Conservation (phyloP, 2,797 vertebrate species). For the Leuciscus waleckii region DNA sequence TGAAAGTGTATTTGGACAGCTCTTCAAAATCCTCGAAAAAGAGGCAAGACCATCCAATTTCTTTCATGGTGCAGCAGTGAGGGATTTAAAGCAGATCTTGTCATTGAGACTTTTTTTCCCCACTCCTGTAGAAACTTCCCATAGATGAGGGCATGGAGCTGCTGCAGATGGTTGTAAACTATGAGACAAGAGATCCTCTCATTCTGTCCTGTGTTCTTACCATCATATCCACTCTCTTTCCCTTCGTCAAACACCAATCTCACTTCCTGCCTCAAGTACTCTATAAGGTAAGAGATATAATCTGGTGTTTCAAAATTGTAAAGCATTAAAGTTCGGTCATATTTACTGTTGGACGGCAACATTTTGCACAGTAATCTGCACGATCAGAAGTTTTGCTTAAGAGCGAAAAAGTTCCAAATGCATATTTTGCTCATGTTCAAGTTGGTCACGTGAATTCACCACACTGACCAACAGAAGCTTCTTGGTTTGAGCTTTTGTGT, state of each 20-base stretch:
- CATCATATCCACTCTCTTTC: slow-evolving; percentile 91
- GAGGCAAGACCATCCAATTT: slow-evolving; percentile 78
- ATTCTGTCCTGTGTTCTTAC: slow-evolving; percentile 94
- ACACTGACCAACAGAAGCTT: too few species aligned
- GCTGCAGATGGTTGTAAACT: slow-evolving; percentile 87
- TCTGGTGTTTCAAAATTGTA: neutral
- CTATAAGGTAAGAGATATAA: slow-evolving; percentile 83
- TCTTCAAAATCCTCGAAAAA: slow-evolving; percentile 86
- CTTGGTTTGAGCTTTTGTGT: too few species aligned
- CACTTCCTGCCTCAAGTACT: slow-evolving; percentile 88
- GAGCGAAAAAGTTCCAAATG: too few species aligned
- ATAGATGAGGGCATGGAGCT: slow-evolving; percentile 89
- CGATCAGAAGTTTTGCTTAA: too few species aligned
- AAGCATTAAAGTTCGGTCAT: neutral
- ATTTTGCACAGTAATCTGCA: slow-evolving; percentile 38
- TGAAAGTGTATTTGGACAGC: slow-evolving; percentile 87
- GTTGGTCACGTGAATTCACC: too few species aligned
- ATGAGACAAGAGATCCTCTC: slow-evolving; percentile 91
- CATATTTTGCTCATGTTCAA: too few species aligned
- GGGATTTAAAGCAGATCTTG: neutral
- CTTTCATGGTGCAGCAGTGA: neutral
- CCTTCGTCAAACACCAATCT: slow-evolving; percentile 85
- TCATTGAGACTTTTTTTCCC: slow-evolving; percentile 51
- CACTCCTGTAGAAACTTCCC: slow-evolving; percentile 81
- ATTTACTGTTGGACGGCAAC: slow-evolving; percentile 35